Conservation (phyloP, 2,888 invertebrate species). For the Andrena marginata region DNA sequence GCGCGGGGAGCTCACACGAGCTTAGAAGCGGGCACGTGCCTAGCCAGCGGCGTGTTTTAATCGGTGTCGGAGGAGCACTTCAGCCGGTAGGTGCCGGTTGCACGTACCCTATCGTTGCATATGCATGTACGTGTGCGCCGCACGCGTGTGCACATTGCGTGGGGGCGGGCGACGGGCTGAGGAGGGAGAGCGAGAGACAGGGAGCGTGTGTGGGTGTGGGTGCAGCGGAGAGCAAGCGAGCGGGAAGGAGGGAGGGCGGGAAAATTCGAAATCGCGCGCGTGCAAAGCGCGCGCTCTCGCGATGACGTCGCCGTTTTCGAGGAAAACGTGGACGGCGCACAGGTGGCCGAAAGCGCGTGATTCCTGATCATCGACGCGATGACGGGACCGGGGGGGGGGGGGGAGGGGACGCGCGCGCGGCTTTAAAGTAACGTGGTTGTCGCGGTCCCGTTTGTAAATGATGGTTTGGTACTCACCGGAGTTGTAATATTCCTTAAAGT, state of each 20-base stretch:
- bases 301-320: slow-evolving; percentile 67
- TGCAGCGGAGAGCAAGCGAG: slow-evolving; percentile 6
- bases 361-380: slow-evolving; percentile 21
- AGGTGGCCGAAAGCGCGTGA: slow-evolving; percentile 55
- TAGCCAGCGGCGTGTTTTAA: slow-evolving; percentile 73
- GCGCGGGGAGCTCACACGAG: slow-evolving; percentile 54
- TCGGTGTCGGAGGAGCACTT: slow-evolving; percentile 67
- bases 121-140: slow-evolving; percentile 34
- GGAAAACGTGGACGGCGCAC: slow-evolving; percentile 68
- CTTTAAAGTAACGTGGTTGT: too few species aligned
- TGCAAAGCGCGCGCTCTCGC: slow-evolving; percentile 55
- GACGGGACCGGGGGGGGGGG: background rate
- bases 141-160: slow-evolving; percentile 34
- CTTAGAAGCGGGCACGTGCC: slow-evolving; percentile 74
- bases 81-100: slow-evolving; percentile 53
- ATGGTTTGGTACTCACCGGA: slow-evolving; percentile 85
- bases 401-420: background rate
- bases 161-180: slow-evolving; percentile 12
- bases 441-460: background rate
- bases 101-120: slow-evolving; percentile 22
- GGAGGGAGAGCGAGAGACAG: slow-evolving; percentile 14
- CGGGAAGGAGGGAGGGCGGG: slow-evolving; percentile 69
- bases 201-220: slow-evolving; percentile 10
- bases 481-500: slow-evolving; percentile 89
- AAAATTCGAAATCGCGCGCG: slow-evolving; percentile 75